A percentile compares a stretch with the other conserved stretches of the same genome.
Conservation (phyloP, 2,888 invertebrate species). For the Drymonia ruficornis region DNA sequence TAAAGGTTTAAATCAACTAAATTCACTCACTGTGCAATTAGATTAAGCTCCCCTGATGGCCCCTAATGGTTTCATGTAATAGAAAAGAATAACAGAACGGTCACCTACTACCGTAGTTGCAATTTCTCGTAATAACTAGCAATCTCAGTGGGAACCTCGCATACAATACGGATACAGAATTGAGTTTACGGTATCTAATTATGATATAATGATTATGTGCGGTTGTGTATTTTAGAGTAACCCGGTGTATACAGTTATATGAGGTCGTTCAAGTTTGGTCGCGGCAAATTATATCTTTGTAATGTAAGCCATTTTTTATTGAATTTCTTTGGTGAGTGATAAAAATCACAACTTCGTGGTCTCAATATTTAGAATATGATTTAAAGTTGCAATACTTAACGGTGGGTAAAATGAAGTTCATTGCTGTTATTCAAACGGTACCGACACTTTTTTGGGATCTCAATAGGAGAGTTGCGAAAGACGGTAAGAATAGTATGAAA, state of each 20-base stretch:
- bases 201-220: constrained; percentile 53
- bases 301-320: background rate
- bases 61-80: constrained; percentile 10
- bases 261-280: constrained; percentile 15
- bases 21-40: background rate
- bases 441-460: background rate
- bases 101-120: constrained; percentile 59
- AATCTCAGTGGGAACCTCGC: constrained; percentile 70
- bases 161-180: constrained; percentile 70
- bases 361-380: background rate
- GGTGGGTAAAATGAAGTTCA: background rate
- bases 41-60: background rate
- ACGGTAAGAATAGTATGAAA: no score
- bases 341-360: background rate
- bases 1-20: background rate
- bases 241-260: constrained; percentile 33
- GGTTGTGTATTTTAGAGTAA: constrained; percentile 43
- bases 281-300: constrained; percentile 10
- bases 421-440: background rate
- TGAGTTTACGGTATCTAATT: constrained; percentile 74
- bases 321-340: background rate
- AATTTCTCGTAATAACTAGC: constrained; percentile 69
- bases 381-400: no score
- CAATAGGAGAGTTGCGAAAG: background rate
- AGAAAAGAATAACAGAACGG: constrained; percentile 46